These are phyloP conservation scores for Cephalopterus ornatus DNA, from an alignment of 2,113 vertebrate species.

Conservation along the genomic window DNA sequence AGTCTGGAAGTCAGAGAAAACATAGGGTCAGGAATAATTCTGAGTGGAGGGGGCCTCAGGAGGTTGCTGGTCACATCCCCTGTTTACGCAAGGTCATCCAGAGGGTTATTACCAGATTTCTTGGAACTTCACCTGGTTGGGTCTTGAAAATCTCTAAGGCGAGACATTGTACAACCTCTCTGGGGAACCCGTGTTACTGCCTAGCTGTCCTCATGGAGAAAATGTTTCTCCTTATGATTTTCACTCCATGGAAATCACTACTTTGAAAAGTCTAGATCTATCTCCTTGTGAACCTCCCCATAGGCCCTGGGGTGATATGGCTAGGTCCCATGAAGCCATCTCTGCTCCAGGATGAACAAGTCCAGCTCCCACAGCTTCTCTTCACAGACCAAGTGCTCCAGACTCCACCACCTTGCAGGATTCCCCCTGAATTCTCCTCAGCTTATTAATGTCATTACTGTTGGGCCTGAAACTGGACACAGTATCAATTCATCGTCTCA, in stretches of 20 bases:
- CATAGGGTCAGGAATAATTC: background rate
- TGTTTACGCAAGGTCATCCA: background rate
- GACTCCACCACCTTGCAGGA: background rate
- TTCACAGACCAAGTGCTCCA: background rate
- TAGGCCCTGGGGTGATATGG: too few species aligned
- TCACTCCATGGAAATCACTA: background rate
- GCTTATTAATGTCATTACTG: background rate
- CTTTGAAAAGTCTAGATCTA: background rate
- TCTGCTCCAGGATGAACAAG: background rate
- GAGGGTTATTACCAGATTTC: background rate
- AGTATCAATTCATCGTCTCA: background rate
- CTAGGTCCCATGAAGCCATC: background rate
- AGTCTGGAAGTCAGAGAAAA: background rate
- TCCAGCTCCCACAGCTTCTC: background rate
- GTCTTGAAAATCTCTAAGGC: background rate
- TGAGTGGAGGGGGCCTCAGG: background rate
- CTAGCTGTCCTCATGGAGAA: background rate
- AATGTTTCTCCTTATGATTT: background rate
- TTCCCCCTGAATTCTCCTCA: background rate
- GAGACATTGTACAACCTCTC: accelerated
- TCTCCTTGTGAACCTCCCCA: background rate
- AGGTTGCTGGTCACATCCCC: background rate
- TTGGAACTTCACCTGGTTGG: background rate
- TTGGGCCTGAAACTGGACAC: background rate
- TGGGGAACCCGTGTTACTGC: background rate